Percentiles rank a stretch among this genome's conserved stretches.
These are phyloP conservation scores for Cremastinae sp. DNA, from an alignment of 2,888 invertebrate species.

Conservation along the genomic window DNA sequence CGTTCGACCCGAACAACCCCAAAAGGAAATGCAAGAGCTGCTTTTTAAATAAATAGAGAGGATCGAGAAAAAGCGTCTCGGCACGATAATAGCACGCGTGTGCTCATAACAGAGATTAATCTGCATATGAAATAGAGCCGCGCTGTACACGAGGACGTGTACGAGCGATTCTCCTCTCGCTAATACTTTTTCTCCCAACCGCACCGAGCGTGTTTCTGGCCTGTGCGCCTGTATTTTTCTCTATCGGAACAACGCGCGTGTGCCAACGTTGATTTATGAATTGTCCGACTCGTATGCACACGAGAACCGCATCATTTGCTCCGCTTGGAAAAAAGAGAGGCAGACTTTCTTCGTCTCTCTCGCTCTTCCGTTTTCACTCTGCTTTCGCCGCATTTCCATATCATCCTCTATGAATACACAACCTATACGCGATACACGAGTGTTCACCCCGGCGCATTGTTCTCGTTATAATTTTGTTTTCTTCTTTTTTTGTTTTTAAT, in stretches of 20 bases:
- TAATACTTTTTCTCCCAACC: conserved; percentile 55
- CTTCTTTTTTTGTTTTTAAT: conserved; percentile 29
- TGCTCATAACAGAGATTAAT: conserved; percentile 61
- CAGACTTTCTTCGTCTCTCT: background rate
- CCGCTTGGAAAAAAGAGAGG: conserved; percentile 12
- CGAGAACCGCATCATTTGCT: conserved; percentile 65
- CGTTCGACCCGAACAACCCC: conserved; percentile 29
- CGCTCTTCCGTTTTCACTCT: conserved; percentile 46
- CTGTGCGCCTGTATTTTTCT: conserved; percentile 44
- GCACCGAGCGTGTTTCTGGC: conserved; percentile 13
- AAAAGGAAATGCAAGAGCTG: too few species aligned
- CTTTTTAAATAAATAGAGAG: too few species aligned
- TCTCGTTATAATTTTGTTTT: conserved; percentile 47
- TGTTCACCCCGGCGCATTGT: conserved; percentile 51
- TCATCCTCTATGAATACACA: conserved; percentile 42
- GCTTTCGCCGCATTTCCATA: conserved; percentile 62
- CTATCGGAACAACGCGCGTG: conserved; percentile 63
- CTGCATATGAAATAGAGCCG: conserved; percentile 63
- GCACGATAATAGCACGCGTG: conserved; percentile 38
- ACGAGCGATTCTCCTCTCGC: conserved; percentile 32
- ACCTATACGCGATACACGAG: conserved; percentile 39
- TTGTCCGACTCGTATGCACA: conserved; percentile 62
- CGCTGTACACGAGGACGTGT: conserved; percentile 50
- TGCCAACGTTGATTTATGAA: conserved; percentile 65
- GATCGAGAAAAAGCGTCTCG: conserved; percentile 13